Evolutionary conservation across 2,797 vertebrate genomes (phyloP), one percentile per base, ranked within the genome.

Genomic region (Xenopus petersii): DNA sequence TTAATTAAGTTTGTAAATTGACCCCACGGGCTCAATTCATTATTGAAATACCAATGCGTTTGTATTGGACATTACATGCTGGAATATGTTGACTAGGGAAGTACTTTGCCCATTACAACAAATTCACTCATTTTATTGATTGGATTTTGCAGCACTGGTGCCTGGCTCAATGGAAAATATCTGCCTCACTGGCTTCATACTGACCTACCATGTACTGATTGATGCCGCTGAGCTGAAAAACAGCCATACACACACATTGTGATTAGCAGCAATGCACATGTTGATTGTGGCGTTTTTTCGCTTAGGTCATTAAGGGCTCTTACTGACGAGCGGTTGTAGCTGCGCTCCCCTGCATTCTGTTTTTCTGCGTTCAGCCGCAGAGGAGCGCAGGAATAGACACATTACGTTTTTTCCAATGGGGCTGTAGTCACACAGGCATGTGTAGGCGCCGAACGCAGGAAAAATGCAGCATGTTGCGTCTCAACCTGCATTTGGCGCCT

Each of bases 1-100:
- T 75, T 75, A 64, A 75, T 70, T 70, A 75, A 64, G 36, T 64
- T 75, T 75, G 15, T 64, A 75, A 75, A 75, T 70, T 75, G 74
- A 75, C 74, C 74, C 74, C 74, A 75, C 70, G 74, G 67, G 74
- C 67, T 70, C 61, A 56, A 75, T 75, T 70, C 61, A 75, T 75
- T 75, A 75, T 75, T 75, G 74, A 75, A 70, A 70, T 70, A 70
- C 36, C 61, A 70, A 70, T 75, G 74, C 70, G 74, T 70, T 63
- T 54, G 67, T 70, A 75, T 75, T 70, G 74, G 67, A 69, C 67
- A 56, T 75, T 58, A 64, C 62, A 73, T 55, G 49, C n/a, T 63
- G 62, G 64, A 65, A 64, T 51, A 69, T 63, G 73, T 63, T 68
- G 73, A 75, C 66, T 55, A 46, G 60, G 67, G 61, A 64, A 69